Evolutionary conservation across 2,888 invertebrate species (phyloP).

Genomic region (Eretmocerus hayati): DNA sequence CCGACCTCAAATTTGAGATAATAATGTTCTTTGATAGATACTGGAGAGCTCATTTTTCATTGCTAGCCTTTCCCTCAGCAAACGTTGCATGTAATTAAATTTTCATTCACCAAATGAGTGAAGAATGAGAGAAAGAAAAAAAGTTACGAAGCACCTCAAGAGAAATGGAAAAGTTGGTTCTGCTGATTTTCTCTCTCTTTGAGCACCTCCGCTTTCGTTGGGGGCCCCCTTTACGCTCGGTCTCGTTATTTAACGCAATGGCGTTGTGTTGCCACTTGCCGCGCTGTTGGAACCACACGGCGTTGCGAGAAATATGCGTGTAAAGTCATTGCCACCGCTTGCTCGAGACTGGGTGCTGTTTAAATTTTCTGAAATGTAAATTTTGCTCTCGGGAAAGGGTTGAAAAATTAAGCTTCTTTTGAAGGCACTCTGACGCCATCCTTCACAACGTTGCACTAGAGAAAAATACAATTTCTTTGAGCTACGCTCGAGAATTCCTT

Average conservation of each 20-base stretch:
- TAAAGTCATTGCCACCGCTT: not conserved
- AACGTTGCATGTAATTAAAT: slow-evolving; percentile 15
- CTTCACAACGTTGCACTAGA: too few species aligned
- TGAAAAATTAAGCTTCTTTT: not conserved
- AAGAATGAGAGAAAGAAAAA: slow-evolving; percentile 23
- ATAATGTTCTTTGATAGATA: too few species aligned
- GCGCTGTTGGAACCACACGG: too few species aligned
- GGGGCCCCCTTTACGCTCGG: not conserved
- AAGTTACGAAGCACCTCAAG: slow-evolving; percentile 6
- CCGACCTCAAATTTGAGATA: too few species aligned
- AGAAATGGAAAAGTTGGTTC: slow-evolving; percentile 5
- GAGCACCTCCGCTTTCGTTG: not conserved
- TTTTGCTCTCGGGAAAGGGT: not conserved
- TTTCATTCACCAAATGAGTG: slow-evolving; percentile 9
- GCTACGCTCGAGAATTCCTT: too few species aligned
- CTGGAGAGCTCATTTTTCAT: too few species aligned
- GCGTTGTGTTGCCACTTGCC: too few species aligned
- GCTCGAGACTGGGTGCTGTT: slow-evolving; percentile 2
- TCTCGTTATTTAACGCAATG: not conserved
- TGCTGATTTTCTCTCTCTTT: not conserved
- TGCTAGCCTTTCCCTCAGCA: too few species aligned
- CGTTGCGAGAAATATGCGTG: slow-evolving; percentile 10
- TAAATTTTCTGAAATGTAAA: slow-evolving; percentile 6
- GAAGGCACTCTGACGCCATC: not conserved
- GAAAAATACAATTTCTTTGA: too few species aligned